Conservation (phyloP, 30 jellyfish, hydroid and myxozoan species). For the Hydractinia symbiolongicarpus region DNA sequence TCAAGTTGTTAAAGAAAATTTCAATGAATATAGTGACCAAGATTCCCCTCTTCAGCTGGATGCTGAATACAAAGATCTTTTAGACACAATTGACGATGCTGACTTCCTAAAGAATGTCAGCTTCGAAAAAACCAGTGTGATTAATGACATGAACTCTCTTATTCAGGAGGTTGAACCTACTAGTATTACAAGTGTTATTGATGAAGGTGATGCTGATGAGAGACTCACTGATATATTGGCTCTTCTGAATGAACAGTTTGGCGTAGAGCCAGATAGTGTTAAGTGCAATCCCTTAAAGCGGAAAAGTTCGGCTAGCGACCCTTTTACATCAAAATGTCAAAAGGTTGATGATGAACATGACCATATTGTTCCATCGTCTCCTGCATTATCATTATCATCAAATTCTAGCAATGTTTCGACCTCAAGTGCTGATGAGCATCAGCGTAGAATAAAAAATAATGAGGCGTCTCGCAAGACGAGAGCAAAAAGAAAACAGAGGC, state of each 20-base stretch:
- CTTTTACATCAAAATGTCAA: not conserved
- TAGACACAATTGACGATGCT: slow-evolving; percentile 5
- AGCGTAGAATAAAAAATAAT: slow-evolving; percentile 63
- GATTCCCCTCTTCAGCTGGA: slow-evolving; percentile 3
- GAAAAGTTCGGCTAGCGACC: not conserved
- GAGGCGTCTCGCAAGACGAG: slow-evolving; percentile 72
- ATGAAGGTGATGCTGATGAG: not conserved
- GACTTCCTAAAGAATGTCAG: not conserved
- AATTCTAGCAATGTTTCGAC: slow-evolving; percentile 8
- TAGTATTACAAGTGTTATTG: not conserved
- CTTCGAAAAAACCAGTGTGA: not conserved
- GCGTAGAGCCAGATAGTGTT: not conserved
- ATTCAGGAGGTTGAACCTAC: not conserved
- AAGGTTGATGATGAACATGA: not conserved
- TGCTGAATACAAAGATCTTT: slow-evolving; percentile 10
- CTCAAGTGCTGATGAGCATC: slow-evolving; percentile 38
- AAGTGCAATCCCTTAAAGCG: not conserved
- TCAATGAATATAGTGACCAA: slow-evolving; percentile 9
- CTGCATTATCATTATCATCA: slow-evolving; percentile 3
- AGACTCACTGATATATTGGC: not conserved
- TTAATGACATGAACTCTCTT: not conserved
- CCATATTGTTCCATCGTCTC: not conserved
- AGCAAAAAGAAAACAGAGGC: slow-evolving; percentile 56
- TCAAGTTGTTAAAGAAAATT: not conserved
- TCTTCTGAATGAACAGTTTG: not conserved